Conservation (phyloP, 1,140 invertebrate genomes). For the Parapsyche elsis region DNA sequence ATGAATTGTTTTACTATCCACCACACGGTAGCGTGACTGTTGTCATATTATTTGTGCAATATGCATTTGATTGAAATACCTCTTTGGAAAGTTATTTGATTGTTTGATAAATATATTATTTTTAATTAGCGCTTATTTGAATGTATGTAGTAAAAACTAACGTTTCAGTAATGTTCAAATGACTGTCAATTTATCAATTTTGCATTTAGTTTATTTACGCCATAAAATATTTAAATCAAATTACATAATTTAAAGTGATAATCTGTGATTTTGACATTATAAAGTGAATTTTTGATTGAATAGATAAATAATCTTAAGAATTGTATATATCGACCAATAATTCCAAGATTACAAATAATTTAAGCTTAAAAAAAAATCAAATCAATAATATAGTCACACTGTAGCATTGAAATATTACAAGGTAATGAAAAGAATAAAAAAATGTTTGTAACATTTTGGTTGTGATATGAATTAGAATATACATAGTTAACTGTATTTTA, state of each 20-base stretch:
- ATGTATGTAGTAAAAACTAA: too few relatives aligned
- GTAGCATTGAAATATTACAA: not conserved
- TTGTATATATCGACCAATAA: slow-evolving; percentile 25
- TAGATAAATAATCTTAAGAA: not conserved
- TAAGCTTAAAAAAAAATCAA: not conserved
- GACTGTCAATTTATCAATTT: not conserved
- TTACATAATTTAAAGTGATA: slow-evolving; percentile 19
- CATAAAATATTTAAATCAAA: slow-evolving; percentile 16
- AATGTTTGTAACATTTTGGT: slow-evolving; percentile 54
- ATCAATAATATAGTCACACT: not conserved
- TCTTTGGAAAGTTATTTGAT: not conserved
- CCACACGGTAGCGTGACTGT: not conserved
- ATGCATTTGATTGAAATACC: slow-evolving; percentile 2
- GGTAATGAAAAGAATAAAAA: slow-evolving; percentile 32
- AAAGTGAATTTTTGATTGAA: slow-evolving; percentile 7
- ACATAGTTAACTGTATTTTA: slow-evolving; percentile 26
- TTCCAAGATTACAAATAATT: slow-evolving; percentile 6
- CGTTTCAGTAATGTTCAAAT: not conserved
- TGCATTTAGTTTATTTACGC: slow-evolving; percentile 9
- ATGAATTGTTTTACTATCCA: not conserved
- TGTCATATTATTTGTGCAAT: slow-evolving; percentile 2
- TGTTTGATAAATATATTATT: not conserved
- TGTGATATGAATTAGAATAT: slow-evolving; percentile 53
- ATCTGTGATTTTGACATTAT: slow-evolving; percentile 42
- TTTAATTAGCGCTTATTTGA: not conserved